Percentiles rank a stretch among this genome's conserved stretches.
Conservation (phyloP, 2,797 vertebrate species). For the Perodicticus potto region DNA sequence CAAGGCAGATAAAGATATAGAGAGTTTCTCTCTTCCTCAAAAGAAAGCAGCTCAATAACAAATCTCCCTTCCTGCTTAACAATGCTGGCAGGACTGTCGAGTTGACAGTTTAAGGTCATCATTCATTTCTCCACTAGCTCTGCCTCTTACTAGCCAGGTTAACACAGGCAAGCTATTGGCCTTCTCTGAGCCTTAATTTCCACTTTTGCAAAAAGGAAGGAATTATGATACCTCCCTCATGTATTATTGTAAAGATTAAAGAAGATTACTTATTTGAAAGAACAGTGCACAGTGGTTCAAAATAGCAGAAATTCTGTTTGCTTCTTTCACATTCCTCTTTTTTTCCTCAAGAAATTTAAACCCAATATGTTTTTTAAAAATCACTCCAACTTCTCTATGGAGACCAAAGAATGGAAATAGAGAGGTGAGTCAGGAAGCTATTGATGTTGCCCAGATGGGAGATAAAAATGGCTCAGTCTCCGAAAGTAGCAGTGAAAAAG, state of each 20-base stretch:
- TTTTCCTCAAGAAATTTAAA: background rate
- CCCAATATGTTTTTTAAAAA: background rate
- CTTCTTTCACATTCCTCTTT: background rate
- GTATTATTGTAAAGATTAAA: background rate
- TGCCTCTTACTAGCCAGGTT: background rate
- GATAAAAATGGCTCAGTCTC: background rate
- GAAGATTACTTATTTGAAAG: conserved; percentile 11
- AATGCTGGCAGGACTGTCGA: background rate
- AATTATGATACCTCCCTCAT: background rate
- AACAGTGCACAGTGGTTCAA: background rate
- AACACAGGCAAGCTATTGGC: background rate
- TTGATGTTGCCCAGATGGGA: background rate
- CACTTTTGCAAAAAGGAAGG: background rate
- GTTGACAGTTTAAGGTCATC: background rate
- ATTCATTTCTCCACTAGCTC: background rate
- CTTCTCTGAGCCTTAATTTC: background rate
- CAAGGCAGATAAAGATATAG: background rate
- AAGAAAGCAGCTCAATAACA: background rate
- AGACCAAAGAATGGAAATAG: background rate
- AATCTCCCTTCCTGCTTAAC: background rate
- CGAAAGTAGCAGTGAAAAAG: background rate
- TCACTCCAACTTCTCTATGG: background rate
- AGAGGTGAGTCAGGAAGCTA: background rate
- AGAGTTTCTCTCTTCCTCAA: background rate
- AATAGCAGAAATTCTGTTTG: background rate